These are phyloP conservation scores for Teinopalpus imperialis DNA, from an alignment of 2,888 invertebrate genomes.

Conservation along the genomic window DNA sequence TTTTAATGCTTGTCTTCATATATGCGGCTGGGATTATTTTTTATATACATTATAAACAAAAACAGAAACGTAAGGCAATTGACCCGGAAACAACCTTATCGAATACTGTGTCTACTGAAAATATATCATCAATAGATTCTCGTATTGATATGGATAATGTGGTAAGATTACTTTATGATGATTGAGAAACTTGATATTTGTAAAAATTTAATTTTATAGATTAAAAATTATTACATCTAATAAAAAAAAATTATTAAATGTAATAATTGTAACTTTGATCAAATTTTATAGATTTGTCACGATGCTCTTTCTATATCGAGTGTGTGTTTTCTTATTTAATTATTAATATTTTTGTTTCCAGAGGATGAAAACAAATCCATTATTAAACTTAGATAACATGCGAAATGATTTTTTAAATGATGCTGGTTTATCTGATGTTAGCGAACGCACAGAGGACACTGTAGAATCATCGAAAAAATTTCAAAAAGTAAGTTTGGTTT, in stretches of 20 bases:
- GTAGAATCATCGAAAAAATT: conserved; percentile 55
- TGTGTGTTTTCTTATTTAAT: too few species aligned
- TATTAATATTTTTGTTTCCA: too few species aligned
- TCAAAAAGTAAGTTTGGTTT: conserved; percentile 52
- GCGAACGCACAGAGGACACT: conserved; percentile 66
- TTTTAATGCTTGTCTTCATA: conserved; percentile 88
- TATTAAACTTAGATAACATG: conserved; percentile 58
- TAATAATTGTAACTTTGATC: too few species aligned
- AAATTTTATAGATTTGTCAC: too few species aligned
- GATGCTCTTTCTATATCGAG: too few species aligned
- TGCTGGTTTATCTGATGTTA: conserved; percentile 64
- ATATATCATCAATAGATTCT: conserved; percentile 60
- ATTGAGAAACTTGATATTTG: too few species aligned
- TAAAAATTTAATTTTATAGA: too few species aligned
- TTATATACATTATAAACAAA: conserved; percentile 87
- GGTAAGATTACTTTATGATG: conserved; percentile 43
- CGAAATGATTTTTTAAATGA: conserved; percentile 58
- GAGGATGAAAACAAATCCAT: conserved; percentile 71
- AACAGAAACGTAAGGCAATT: conserved; percentile 80
- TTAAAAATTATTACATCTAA: too few species aligned
- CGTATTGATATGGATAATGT: conserved; percentile 70
- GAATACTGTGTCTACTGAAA: conserved; percentile 57
- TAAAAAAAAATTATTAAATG: too few species aligned
- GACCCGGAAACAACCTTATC: conserved; percentile 64
- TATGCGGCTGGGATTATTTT: conserved; percentile 93